phyloP scores from a whole-genome alignment of 2,113 vertebrate genomes.

The Spea multiplicata region DNA sequence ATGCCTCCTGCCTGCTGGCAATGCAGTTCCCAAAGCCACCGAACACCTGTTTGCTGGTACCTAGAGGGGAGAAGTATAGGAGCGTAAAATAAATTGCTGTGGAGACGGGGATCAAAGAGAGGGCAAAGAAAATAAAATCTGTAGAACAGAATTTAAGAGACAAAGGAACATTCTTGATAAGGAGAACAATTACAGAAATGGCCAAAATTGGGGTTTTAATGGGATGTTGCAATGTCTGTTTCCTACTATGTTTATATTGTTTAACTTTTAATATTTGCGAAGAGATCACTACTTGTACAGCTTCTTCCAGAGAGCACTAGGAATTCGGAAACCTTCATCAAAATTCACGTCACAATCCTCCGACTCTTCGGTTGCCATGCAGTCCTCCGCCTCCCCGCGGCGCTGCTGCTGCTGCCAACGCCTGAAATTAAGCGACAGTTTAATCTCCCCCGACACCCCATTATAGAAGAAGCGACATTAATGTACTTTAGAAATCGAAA shows the following conservation, averaged over 20 bases:
- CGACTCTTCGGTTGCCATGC: constrained; percentile 71
- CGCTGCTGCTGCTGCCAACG: constrained; percentile 82
- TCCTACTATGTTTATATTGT: too few species aligned
- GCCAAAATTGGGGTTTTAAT: too few species aligned
- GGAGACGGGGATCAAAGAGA: neutral
- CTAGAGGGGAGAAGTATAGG: constrained; percentile 68
- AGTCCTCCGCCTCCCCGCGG: constrained; percentile 66
- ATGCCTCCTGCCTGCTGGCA: constrained; percentile 99
- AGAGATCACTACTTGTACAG: constrained; percentile 87
- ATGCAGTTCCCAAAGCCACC: constrained; percentile 99
- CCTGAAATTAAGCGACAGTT: constrained; percentile 59
- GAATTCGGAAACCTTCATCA: constrained; percentile 90
- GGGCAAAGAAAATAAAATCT: neutral
- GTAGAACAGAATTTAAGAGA: neutral
- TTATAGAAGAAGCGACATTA: too few species aligned
- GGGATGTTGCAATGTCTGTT: too few species aligned
- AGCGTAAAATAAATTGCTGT: constrained; percentile 48
- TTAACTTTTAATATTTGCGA: neutral
- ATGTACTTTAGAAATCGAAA: too few species aligned
- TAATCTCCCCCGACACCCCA: too few species aligned
- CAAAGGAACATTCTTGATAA: neutral
- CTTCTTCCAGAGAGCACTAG: constrained; percentile 92
- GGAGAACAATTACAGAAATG: neutral
- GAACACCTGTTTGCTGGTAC: constrained; percentile 99
- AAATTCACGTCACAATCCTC: constrained; percentile 93